Evolutionary conservation across 1,140 invertebrate species (phyloP), one percentile per base, ranked within the genome.

Genomic region (Drosophila sucinea): DNA sequence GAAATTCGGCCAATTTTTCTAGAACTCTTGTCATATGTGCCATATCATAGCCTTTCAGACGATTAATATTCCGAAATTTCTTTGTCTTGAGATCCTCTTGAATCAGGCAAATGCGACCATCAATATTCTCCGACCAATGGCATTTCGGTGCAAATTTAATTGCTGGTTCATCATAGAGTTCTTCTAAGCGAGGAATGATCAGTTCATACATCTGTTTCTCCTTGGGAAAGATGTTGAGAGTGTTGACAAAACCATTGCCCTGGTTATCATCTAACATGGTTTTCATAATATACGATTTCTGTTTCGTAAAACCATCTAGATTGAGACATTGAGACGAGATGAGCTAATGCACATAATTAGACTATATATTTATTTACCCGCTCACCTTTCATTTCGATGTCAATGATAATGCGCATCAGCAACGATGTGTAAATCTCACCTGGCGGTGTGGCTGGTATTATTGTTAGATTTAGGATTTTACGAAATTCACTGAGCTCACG

Each of bases 1-100:
- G 94, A 70, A 94, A 94, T 67, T 89, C 93, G 0, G 93, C 94
- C 40, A 95, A 68, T 68, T 94, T 93, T 17, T 92, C 91, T n/a
- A 95, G 76, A 3, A 94, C 93, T 7, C 94, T 69, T 32, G 93
- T 79, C 69, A 92, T 92, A 64, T 95, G 94, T 5, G 92, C 60
- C 67, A 94, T 76, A 77, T 95, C 94, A 60, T 94, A 92, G 2
- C 94, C 94, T 57, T 92, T 78, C 10, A 93, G 90, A 27, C 94
- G 92, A 77, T 93, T 92, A 0, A 93, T 93, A 91, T 95, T 94
- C n/a, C 92, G 77, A 80, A 93, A 95, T 32, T 94, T 94, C 10
- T 92, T 86, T 23, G 92, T 91, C n/a, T 91, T 76, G 7, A 95
- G 77, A 86, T 95, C 94, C 62, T 94, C 94, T 1, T 95, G 82